Evolutionary conservation across 2,888 invertebrate genomes (phyloP), one percentile per base, ranked within the genome.

Genomic region (Cinara cedri): DNA sequence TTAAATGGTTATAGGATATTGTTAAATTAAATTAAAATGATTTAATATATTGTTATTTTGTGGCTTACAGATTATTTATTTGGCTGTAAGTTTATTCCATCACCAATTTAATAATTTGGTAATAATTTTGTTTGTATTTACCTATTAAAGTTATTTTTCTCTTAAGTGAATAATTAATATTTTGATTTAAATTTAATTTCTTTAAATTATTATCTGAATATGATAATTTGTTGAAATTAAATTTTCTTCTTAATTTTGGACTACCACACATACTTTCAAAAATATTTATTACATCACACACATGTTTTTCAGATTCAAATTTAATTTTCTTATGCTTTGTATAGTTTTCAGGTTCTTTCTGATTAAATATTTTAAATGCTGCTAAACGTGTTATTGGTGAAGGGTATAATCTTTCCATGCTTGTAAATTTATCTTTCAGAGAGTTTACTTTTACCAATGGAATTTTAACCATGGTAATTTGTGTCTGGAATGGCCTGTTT

Each of bases 381-480:
- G 82, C 78, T 14, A 81, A 78, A 19, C 81, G 75, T 63, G 81
- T 81, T 24, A 83, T 81, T 46, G 82, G 81, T 10, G 82, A 81
- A 54, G 83, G 83, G 21, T 82, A 57, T 60, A 82, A 62, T 65
- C 82, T 78, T 44, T 82, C 76, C 9, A 82, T 80, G 70, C 81
- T 83, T 10, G 82, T 81, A 80, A 81, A 81, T 19, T 82, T 72
- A 68, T 82, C 82, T 72, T 82, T 83, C 14, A 82, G 34, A 26
- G 80, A 82, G 57, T 81, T 74, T 49, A 82, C 70, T 51, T 81
- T 82, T 16, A 82, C 81, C 9, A 82, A 74, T 19, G 83, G 83
- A 13, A 70, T 78, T 44, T 78, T 74, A 26, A 14, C 11, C 26
- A 51, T 34, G 6, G 13, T 46, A 66, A 81, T 68, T 81, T 78